These are phyloP conservation scores for Limnephilus lunatus DNA, from an alignment of 2,888 invertebrate species.

Conservation along the genomic window DNA sequence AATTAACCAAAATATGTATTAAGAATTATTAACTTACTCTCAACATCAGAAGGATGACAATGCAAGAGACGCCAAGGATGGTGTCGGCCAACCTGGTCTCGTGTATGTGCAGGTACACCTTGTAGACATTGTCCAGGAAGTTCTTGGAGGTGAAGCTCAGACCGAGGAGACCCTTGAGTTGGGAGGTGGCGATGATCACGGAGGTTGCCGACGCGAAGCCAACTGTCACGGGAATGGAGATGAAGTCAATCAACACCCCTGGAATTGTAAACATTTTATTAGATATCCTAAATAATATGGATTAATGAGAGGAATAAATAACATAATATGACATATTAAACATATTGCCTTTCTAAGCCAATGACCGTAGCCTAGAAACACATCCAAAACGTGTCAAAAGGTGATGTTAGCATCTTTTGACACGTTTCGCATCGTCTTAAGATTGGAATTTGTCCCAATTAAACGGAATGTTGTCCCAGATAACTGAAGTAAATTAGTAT, in stretches of 20 bases:
- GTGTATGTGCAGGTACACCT: slow-evolving; percentile 83
- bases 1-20: too few relatives aligned
- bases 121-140: slow-evolving; percentile 85
- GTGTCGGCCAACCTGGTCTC: slow-evolving; percentile 84
- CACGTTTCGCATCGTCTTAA: too few relatives aligned
- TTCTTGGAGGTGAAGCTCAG: slow-evolving; percentile 84
- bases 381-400: too few relatives aligned
- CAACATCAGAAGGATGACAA: slow-evolving; percentile 84
- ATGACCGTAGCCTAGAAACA: too few relatives aligned
- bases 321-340: too few relatives aligned
- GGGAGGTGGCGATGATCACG: slow-evolving; percentile 91
- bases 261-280: slow-evolving; percentile 65
- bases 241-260: slow-evolving; percentile 93
- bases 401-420: too few relatives aligned
- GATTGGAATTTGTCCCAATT: too few relatives aligned
- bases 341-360: too few relatives aligned
- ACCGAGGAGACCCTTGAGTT: slow-evolving; percentile 85
- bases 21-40: slow-evolving; percentile 75
- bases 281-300: background rate
- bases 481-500: too few relatives aligned
- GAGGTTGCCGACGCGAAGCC: slow-evolving; percentile 95
- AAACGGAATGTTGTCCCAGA: too few relatives aligned
- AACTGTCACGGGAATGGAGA: slow-evolving; percentile 92
- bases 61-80: slow-evolving; percentile 84
- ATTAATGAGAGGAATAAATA: background rate